These are phyloP conservation scores for Hypomecis atomaria DNA, from an alignment of 2,888 invertebrate species.

Conservation along the genomic window DNA sequence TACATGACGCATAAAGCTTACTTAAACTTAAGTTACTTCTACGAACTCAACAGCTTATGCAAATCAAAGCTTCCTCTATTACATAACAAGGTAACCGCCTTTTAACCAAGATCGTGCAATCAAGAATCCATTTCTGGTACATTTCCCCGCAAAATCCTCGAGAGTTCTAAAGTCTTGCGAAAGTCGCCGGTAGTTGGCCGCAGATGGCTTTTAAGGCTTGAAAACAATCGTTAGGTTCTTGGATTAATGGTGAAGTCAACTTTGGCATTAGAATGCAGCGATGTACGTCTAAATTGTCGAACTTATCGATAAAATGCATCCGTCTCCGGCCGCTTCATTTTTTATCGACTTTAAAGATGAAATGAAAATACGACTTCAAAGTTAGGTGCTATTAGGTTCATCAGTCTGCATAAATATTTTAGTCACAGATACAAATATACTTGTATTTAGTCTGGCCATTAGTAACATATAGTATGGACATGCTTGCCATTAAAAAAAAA, in stretches of 20 bases:
- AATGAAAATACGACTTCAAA: not conserved
- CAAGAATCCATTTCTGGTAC: constrained; percentile 57
- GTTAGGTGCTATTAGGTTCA: too few species aligned
- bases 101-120: constrained; percentile 56
- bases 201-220: constrained; percentile 72
- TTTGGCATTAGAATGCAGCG: constrained; percentile 39
- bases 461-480: too few species aligned
- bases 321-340: not conserved
- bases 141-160: constrained; percentile 54
- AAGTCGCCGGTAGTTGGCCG: constrained; percentile 55
- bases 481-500: too few species aligned
- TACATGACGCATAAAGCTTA: not conserved
- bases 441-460: too few species aligned
- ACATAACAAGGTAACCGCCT: constrained; percentile 18
- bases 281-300: not conserved
- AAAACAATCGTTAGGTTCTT: constrained; percentile 70
- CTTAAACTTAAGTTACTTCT: constrained; percentile 8
- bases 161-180: constrained; percentile 52
- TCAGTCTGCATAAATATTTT: too few species aligned
- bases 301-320: not conserved
- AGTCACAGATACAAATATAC: too few species aligned
- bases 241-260: constrained; percentile 60
- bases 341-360: not conserved
- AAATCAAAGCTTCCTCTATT: constrained; percentile 23
- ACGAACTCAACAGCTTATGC: constrained; percentile 18